These are phyloP conservation scores for Drosophila pseudotalamancana DNA, from an alignment of 2,888 invertebrate species.

Conservation along the genomic window DNA sequence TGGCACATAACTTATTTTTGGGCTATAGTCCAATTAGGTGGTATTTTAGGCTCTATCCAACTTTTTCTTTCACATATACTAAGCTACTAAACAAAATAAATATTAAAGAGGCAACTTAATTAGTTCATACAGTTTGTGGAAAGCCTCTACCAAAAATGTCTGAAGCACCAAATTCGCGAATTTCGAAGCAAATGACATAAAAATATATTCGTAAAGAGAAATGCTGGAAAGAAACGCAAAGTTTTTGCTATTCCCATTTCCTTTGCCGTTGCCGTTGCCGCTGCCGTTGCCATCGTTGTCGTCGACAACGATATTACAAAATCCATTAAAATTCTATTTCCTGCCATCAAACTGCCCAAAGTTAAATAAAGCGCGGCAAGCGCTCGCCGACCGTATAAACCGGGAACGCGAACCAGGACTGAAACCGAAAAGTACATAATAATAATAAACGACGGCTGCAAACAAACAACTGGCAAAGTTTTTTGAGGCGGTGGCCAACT, in stretches of 20 bases:
- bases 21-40: too few species aligned
- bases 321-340: conserved; percentile 79
- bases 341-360: conserved; percentile 79
- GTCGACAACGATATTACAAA: conserved; percentile 70
- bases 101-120: conserved; percentile 39
- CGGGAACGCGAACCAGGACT: conserved; percentile 21
- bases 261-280: conserved; percentile 16
- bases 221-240: conserved; percentile 44
- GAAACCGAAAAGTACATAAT: conserved; percentile 68
- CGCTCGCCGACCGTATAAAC: conserved; percentile 38
- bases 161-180: conserved; percentile 48
- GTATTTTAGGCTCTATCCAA: too few species aligned
- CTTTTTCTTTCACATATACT: too few species aligned
- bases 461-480: conserved; percentile 70
- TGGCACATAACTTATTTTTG: too few species aligned
- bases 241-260: conserved; percentile 33
- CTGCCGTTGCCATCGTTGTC: conserved; percentile 26
- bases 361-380: conserved; percentile 72
- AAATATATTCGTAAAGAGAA: conserved; percentile 15
- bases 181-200: conserved; percentile 36
- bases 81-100: not conserved
- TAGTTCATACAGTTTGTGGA: conserved; percentile 51
- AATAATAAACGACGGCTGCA: conserved; percentile 75
- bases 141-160: conserved; percentile 55
- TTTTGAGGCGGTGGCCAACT: conserved; percentile 45